phyloP scores from a whole-genome alignment of 2,888 invertebrate species.

The Conops quadrifasciatus region DNA sequence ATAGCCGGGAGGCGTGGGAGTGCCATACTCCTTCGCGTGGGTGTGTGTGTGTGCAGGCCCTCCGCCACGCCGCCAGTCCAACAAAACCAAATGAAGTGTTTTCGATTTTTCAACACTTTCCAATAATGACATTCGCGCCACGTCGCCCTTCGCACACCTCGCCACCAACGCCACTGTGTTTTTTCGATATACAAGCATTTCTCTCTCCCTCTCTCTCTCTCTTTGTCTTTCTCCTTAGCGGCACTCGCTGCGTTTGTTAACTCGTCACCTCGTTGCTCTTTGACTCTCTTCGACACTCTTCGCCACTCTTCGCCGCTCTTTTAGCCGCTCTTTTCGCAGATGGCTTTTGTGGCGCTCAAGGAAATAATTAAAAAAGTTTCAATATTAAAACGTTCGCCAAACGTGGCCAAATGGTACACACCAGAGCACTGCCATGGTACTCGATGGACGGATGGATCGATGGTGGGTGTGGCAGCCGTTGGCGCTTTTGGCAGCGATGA shows the following conservation, averaged over 20 bases:
- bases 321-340: neutral
- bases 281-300: neutral
- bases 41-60: neutral
- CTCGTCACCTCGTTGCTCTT: neutral
- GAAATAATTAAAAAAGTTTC: constrained; percentile 63
- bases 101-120: constrained; percentile 24
- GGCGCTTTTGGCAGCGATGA: constrained; percentile 33
- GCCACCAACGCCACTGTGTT: neutral
- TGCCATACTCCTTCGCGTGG: neutral
- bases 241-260: neutral
- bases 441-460: neutral
- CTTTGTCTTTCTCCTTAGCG: neutral
- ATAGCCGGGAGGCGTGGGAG: neutral
- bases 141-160: neutral
- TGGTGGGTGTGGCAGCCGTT: neutral
- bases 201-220: neutral
- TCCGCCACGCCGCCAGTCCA: constrained; percentile 1
- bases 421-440: neutral
- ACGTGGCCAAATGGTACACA: constrained; percentile 43
- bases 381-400: constrained; percentile 57
- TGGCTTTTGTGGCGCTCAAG: constrained; percentile 41
- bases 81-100: constrained; percentile 23
- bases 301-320: neutral
- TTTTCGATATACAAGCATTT: neutral
- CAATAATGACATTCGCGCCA: constrained; percentile 11